Conservation (phyloP, 2,113 vertebrate species). For the Condylura cristata region DNA sequence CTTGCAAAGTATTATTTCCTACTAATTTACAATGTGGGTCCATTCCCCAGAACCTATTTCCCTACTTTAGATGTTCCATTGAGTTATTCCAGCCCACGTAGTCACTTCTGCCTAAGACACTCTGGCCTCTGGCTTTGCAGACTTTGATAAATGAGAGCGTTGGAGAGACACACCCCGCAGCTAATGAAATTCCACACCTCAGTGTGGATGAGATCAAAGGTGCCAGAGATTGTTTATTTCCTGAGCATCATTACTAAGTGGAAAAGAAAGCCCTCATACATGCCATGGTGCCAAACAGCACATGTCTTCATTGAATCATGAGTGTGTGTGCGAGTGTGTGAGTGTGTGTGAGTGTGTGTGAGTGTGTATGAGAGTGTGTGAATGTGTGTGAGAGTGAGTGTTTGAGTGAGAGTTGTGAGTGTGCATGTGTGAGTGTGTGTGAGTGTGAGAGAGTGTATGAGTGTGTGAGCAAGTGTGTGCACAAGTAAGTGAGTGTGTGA, state of each 20-base stretch:
- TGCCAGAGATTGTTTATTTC: constrained; percentile 77
- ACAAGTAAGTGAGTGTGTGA: too few relatives aligned
- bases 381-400: too few relatives aligned
- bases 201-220: constrained; percentile 63
- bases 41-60: constrained; percentile 26
- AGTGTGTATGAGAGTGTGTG: too few relatives aligned
- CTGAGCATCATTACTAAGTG: constrained; percentile 69
- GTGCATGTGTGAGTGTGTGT: too few relatives aligned
- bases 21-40: constrained; percentile 9
- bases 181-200: constrained; percentile 75
- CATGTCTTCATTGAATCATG: constrained; percentile 63
- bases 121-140: constrained; percentile 42
- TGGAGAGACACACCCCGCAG: constrained; percentile 51
- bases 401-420: too few relatives aligned
- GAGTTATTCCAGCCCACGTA: constrained; percentile 60
- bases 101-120: constrained; percentile 34
- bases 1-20: constrained; percentile 21
- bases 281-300: constrained; percentile 75
- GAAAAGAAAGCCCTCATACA: constrained; percentile 58
- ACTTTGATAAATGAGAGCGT: constrained; percentile 77
- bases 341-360: too few relatives aligned
- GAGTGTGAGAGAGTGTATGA: too few relatives aligned
- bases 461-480: too few relatives aligned
- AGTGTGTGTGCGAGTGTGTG: too few relatives aligned
- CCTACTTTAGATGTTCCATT: neutral